phyloP scores from a whole-genome alignment of 2,113 vertebrate species.

The Syrrhaptes paradoxus region DNA sequence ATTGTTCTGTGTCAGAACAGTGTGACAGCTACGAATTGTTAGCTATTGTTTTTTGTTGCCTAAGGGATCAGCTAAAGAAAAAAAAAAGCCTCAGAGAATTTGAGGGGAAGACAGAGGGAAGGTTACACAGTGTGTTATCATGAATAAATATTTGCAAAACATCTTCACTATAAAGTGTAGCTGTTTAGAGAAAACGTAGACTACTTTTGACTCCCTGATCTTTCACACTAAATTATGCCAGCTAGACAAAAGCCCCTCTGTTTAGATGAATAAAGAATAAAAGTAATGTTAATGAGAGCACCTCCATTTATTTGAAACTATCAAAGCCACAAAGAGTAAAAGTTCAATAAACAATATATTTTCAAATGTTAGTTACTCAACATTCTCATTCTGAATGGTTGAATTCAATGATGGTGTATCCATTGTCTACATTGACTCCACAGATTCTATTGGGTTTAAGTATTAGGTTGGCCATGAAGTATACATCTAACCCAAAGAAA shows the following conservation, averaged over 20 bases:
- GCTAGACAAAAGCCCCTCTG: not conserved
- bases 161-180: not conserved
- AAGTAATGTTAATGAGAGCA: not conserved
- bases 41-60: not conserved
- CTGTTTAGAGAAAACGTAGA: not conserved
- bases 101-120: not conserved
- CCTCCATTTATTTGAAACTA: not conserved
- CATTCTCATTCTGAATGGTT: not conserved
- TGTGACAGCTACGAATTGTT: conserved; percentile 19
- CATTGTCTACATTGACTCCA: not conserved
- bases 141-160: conserved; percentile 23
- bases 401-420: not conserved
- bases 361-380: not conserved
- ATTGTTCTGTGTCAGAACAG: not conserved
- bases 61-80: not conserved
- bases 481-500: not conserved
- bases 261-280: not conserved
- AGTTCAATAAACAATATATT: not conserved
- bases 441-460: not conserved
- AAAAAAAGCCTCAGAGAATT: not conserved
- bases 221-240: not conserved
- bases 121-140: not conserved
- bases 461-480: not conserved
- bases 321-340: not conserved
- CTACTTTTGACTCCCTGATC: not conserved